Conservation (phyloP, 2,113 vertebrate genomes). For the Channa maculata region DNA sequence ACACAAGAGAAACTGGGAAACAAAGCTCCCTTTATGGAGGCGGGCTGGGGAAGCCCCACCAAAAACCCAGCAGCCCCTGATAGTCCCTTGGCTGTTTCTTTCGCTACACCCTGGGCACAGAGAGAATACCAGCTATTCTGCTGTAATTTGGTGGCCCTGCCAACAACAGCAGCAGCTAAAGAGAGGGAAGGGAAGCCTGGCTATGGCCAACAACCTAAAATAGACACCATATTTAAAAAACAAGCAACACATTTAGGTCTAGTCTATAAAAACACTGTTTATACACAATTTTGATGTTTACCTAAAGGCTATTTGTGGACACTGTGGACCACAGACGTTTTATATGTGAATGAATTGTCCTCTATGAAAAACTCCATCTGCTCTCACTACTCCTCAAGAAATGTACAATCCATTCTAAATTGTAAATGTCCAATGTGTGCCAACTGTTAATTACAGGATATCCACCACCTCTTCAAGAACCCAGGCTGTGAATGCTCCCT, state of each 20-base stretch:
- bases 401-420: constrained; percentile 34
- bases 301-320: constrained; percentile 65
- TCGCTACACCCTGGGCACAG: constrained; percentile 43
- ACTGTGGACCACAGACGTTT: constrained; percentile 52
- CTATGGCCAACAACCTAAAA: constrained; percentile 69
- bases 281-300: constrained; percentile 69
- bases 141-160: constrained; percentile 44
- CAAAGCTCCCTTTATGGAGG: constrained; percentile 68
- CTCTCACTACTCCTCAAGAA: constrained; percentile 13
- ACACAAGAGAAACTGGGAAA: constrained; percentile 34
- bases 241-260: constrained; percentile 65
- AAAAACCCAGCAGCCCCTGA: constrained; percentile 61
- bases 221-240: constrained; percentile 69
- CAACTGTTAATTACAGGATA: constrained; percentile 56
- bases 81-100: constrained; percentile 53
- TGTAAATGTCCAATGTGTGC: constrained; percentile 61
- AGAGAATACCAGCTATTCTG: constrained; percentile 74
- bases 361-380: constrained; percentile 55
- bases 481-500: constrained; percentile 45
- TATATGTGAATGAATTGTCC: constrained; percentile 64
- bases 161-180: constrained; percentile 78
- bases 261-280: constrained; percentile 75
- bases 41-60: constrained; percentile 74
- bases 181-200: constrained; percentile 76
- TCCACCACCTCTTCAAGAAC: constrained; percentile 34